These are phyloP conservation scores for Nannoperca obscura DNA, from an alignment of 2,797 vertebrate genomes.

Conservation along the genomic window DNA sequence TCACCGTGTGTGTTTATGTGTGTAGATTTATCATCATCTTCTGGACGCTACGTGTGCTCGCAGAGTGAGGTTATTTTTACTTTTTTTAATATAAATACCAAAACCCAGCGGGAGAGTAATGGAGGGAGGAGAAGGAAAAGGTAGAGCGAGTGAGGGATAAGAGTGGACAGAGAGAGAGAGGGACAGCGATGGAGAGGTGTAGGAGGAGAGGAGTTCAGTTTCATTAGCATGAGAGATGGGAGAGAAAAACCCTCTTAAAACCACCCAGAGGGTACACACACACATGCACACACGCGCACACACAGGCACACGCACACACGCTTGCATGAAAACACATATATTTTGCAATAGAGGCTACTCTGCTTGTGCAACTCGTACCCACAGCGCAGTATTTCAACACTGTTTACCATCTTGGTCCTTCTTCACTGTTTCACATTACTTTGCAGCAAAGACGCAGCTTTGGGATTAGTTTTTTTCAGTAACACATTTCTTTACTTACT, in stretches of 20 bases:
- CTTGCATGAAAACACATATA: slow-evolving; percentile 21
- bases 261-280: slow-evolving; percentile 14
- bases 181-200: slow-evolving; percentile 9
- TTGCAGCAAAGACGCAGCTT: background rate
- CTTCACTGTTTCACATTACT: slow-evolving; percentile 5
- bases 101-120: slow-evolving; percentile 14
- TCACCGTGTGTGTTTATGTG: slow-evolving; percentile 38
- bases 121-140: slow-evolving; percentile 10
- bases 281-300: slow-evolving; percentile 22
- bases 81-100: slow-evolving; percentile 47
- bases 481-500: no score
- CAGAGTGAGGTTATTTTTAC: slow-evolving; percentile 49
- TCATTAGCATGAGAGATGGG: slow-evolving; percentile 53
- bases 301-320: background rate
- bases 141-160: slow-evolving; percentile 4
- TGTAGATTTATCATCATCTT: slow-evolving; percentile 49
- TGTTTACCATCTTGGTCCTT: slow-evolving; percentile 10
- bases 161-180: background rate
- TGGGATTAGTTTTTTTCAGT: no score
- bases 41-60: slow-evolving; percentile 1
- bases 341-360: slow-evolving; percentile 43
- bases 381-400: slow-evolving; percentile 46
- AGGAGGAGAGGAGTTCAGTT: slow-evolving; percentile 47
- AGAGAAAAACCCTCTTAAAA: slow-evolving; percentile 43
- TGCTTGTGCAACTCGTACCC: slow-evolving; percentile 40